phyloP scores from a whole-genome alignment of 2,888 invertebrate species.

The Pemphredon lugubris region DNA sequence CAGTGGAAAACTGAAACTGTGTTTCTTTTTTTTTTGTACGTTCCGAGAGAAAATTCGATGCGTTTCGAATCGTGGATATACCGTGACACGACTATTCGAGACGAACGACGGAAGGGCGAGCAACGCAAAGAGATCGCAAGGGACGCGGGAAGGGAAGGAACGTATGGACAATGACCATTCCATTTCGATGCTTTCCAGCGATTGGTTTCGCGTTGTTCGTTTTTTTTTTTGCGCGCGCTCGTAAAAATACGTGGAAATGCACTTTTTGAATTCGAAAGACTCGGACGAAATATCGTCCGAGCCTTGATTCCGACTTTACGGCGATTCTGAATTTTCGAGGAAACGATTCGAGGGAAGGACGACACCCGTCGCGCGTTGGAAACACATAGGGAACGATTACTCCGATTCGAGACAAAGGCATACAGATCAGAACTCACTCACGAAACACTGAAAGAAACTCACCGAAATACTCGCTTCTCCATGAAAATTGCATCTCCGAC shows the following conservation, averaged over 20 bases:
- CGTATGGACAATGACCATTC: slow-evolving; percentile 26
- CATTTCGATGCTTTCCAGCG: slow-evolving; percentile 30
- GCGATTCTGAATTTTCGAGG: no score
- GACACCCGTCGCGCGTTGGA: no score
- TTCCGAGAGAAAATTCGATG: no score
- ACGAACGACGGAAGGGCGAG: not conserved
- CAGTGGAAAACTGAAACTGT: no score
- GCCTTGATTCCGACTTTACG: no score
- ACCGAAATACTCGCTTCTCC: slow-evolving; percentile 44
- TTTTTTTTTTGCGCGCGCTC: not conserved
- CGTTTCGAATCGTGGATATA: no score
- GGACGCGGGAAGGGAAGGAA: slow-evolving; percentile 38
- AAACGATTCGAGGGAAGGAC: no score
- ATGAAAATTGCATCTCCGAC: slow-evolving; percentile 59
- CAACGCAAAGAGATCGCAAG: slow-evolving; percentile 23
- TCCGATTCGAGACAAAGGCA: slow-evolving; percentile 50
- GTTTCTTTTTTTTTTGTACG: no score
- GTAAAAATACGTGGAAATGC: no score
- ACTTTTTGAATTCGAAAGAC: no score
- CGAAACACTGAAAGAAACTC: slow-evolving; percentile 48
- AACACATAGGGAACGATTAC: slow-evolving; percentile 16
- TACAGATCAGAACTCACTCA: slow-evolving; percentile 38
- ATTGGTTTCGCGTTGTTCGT: slow-evolving; percentile 8
- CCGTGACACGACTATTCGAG: no score
- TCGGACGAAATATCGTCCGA: no score